Evolutionary conservation across 2,113 vertebrate species (phyloP), one percentile per base, ranked within the genome.

Genomic region (Lophotis ruficrista): DNA sequence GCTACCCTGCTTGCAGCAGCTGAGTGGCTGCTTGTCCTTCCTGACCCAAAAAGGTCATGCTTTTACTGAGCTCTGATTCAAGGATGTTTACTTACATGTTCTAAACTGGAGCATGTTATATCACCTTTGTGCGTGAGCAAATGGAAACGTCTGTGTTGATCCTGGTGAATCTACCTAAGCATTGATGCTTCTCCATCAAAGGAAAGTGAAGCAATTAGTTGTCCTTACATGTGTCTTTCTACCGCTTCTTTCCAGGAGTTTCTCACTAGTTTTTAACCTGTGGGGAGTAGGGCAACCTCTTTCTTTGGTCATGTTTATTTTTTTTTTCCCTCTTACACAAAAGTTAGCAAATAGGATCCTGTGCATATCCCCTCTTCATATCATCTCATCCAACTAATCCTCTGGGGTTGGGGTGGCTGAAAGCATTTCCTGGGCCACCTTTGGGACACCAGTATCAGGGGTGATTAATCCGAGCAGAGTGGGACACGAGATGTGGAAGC

Each of bases 161-260:
- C 24, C 27, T 35, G 19, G 38, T 30, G 72, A 79, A 94, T 68
- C 85, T 38, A 14, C 66, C 60, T 57, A 31, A 45, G 53, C 50
- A 60, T 87, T 82, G 84, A 80, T 90, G 83, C 78, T 87, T 77
- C 62, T 65, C 73, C 25, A 58, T 65, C 75, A 62, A 43, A 86
- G 27, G 25, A n/a, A 80, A 61, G 7, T 56, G 62, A 89, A 79
- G 47, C 12, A 73, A 62, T 88, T 87, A 1, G 0, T 65, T 92
- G 16, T 61, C 37, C 54, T 88, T 51, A 18, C 21, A 75, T 61
- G 14, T 28, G 53, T 20, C 23, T 89, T 66, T 76, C 88, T 24
- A 43, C 19, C 14, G 41, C 24, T 41, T 48, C 17, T 60, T 62
- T 68, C 27, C 35, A 64, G 79, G 51, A 38, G 10, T 77, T 91